These are phyloP conservation scores for Micromussa lordhowensis DNA, from an alignment of 92 coral and sea anemone genomes.

Conservation along the genomic window DNA sequence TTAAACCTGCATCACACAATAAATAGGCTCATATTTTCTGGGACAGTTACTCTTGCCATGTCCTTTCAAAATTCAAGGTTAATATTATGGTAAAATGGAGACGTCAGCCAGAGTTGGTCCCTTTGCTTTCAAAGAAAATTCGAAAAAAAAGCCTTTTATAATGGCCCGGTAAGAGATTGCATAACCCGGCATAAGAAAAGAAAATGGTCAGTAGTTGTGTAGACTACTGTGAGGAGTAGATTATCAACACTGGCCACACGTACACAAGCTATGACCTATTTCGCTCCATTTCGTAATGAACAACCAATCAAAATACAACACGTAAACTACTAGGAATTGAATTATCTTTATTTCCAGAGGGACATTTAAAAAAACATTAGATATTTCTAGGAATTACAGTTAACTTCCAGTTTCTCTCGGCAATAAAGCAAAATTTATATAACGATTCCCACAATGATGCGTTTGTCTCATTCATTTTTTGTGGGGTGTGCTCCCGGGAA, in stretches of 20 bases:
- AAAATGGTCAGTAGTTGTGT: not conserved
- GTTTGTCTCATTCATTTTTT: not conserved
- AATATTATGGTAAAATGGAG: no score
- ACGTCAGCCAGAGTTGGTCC: no score
- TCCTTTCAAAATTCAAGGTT: no score
- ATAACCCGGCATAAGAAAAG: no score
- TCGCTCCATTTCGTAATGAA: not conserved
- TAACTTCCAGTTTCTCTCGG: slow-evolving; percentile 1
- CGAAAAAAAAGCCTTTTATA: no score
- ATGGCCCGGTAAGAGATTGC: no score
- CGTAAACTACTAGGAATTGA: not conserved
- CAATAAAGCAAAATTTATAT: slow-evolving; percentile 16
- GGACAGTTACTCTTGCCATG: no score
- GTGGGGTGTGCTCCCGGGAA: not conserved
- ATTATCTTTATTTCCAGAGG: not conserved
- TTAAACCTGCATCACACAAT: no score
- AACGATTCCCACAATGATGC: not conserved
- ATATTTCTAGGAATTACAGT: slow-evolving; percentile 8
- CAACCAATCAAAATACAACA: not conserved
- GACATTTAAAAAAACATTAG: slow-evolving; percentile 3
- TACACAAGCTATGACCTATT: not conserved
- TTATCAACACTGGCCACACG: not conserved
- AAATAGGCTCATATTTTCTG: no score
- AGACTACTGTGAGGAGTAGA: not conserved
- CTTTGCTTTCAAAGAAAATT: no score